Evolutionary conservation across 2,797 vertebrate species (phyloP), one percentile per base, ranked within the genome.

Genomic region (Luscinia luscinia): DNA sequence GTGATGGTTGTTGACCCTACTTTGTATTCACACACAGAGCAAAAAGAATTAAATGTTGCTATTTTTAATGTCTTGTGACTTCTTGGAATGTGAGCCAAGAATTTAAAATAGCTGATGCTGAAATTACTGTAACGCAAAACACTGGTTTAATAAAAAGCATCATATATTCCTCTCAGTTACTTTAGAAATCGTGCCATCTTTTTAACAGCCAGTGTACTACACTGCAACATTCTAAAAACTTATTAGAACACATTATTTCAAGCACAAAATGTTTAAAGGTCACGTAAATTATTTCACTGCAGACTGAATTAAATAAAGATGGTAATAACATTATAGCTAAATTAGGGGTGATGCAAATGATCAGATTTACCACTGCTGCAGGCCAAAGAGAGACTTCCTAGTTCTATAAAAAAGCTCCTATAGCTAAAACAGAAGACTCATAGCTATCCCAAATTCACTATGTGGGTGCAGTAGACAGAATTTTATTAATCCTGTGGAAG

Each of bases 61-160:
- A 38, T 45, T 90, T 91, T 76, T 79, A 69, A 69, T 55, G 14
- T 59, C 73, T 86, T 75, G 34, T 67, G 76, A 82, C 45, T 84
- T 69, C 55, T 22, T 84, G 34, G 38, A 91, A 93, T 12, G 14
- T 19, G 19, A 81, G 45, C 26, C 70, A 87, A 72, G 43, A 93
- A 61, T 78, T 84, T 52, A 57, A 84, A 93, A 87, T 5, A 87
- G 74, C 32, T 92, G 57, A 66, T 63, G 45, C 48, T 79, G 70
- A 93, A 93, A 94, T 57, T 73, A 87, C 43, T 55, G 73, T 27
- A 24, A 89, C 45, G 32, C 48, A 87, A 82, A 93, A 38, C 34
- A 91, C 11, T 14, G 59, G 19, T 54, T 93, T 48, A 84, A 81
- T 64, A 88, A 72, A 88, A 93, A 49, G 27, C 34, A 68, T 21